Percentiles rank a stretch among this genome's conserved stretches.
Evolutionary conservation across 2,113 vertebrate species (phyloP).

Genomic region (Chaetops frenatus): DNA sequence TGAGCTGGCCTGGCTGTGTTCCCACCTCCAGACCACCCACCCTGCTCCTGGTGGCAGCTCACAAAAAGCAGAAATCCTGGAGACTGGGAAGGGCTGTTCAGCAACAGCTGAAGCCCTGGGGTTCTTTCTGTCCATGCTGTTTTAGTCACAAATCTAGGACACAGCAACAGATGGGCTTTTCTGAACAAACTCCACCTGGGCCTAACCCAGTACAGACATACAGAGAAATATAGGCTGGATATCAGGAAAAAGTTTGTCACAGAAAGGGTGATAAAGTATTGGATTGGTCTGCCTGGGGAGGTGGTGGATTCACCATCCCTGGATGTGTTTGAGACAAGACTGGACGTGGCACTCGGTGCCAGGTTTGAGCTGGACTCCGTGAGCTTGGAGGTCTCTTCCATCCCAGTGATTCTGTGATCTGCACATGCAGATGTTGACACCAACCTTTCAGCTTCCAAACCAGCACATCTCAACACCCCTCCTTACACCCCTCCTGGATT

Average conservation of each 20-base stretch:
- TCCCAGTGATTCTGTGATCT: too few relatives aligned
- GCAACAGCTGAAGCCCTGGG: background rate
- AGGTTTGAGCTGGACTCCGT: too few relatives aligned
- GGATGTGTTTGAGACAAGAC: too few relatives aligned
- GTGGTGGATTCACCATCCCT: too few relatives aligned
- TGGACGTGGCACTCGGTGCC: too few relatives aligned
- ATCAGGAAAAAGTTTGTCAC: too few relatives aligned
- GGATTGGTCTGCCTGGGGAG: too few relatives aligned
- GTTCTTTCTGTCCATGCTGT: fast-evolving
- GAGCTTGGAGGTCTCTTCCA: too few relatives aligned
- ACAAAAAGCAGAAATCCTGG: background rate
- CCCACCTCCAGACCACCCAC: background rate
- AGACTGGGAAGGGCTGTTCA: background rate
- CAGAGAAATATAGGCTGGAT: too few relatives aligned
- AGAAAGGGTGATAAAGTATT: too few relatives aligned
- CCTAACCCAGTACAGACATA: background rate
- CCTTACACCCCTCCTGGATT: background rate
- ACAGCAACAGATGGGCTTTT: background rate
- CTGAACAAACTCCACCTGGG: background rate
- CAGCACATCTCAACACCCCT: fast-evolving
- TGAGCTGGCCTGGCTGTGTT: background rate
- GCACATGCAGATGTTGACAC: background rate
- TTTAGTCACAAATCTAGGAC: background rate
- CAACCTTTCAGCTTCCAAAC: background rate
- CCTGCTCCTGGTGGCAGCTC: too few relatives aligned